Conservation (phyloP, 2,888 invertebrate genomes). For the Ormyrus pomaceus region DNA sequence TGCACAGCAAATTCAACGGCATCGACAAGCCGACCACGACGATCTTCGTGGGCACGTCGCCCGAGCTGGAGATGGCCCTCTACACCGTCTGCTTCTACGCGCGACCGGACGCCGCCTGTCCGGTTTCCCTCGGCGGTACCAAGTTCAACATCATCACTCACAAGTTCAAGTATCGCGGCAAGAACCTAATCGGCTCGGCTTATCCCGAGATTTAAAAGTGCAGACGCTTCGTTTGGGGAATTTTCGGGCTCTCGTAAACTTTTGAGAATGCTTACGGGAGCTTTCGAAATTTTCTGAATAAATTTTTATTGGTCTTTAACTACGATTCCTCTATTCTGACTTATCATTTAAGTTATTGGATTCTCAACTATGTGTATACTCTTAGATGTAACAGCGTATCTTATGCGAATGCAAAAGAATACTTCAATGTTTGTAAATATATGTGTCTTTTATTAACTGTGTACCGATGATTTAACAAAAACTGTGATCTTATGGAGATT, state of each 20-base stretch:
- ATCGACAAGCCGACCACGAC: conserved; percentile 86
- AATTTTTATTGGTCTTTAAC: conserved; percentile 11
- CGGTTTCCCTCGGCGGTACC: conserved; percentile 83
- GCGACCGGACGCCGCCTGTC: conserved; percentile 85
- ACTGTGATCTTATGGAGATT: conserved; percentile 56
- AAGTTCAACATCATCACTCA: conserved; percentile 86
- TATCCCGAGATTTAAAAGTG: conserved; percentile 84
- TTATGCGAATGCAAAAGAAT: background rate
- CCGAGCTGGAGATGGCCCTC: conserved; percentile 93
- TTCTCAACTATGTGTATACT: background rate
- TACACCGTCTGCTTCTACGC: conserved; percentile 92
- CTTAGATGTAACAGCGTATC: background rate
- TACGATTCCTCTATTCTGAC: background rate
- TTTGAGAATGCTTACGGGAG: background rate
- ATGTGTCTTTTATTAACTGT: background rate
- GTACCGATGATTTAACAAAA: conserved; percentile 15
- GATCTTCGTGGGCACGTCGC: conserved; percentile 90
- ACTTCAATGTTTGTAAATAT: conserved; percentile 22
- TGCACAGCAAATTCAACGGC: conserved; percentile 84
- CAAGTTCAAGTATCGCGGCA: conserved; percentile 85
- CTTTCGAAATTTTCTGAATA: background rate
- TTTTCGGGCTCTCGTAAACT: background rate
- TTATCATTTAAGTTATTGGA: background rate
- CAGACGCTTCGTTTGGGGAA: no score
- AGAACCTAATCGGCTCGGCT: conserved; percentile 88